Conservation (phyloP, 2,888 invertebrate species). For the Coremacera marginata region DNA sequence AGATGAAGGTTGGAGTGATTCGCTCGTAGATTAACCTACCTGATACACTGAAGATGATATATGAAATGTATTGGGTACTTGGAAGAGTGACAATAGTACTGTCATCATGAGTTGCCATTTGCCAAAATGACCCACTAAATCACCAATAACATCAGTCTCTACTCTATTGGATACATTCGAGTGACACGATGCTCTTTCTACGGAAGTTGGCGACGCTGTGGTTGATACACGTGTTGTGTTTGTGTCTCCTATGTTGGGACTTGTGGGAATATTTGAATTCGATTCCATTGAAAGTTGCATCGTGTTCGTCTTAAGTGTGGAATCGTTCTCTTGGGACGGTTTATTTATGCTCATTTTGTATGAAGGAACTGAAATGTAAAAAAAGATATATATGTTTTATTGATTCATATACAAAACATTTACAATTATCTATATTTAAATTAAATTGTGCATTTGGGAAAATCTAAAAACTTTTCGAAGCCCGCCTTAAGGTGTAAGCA, state of each 20-base stretch:
- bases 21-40: slow-evolving; percentile 68
- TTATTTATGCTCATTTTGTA: slow-evolving; percentile 66
- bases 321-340: slow-evolving; percentile 61
- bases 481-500: too few species aligned
- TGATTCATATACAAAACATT: neutral
- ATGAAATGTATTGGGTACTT: slow-evolving; percentile 85
- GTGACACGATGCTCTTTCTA: slow-evolving; percentile 32
- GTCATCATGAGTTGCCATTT: slow-evolving; percentile 83
- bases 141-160: slow-evolving; percentile 76
- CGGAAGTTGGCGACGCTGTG: slow-evolving; percentile 37
- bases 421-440: too few species aligned
- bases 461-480: too few species aligned
- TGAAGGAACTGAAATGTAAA: slow-evolving; percentile 57
- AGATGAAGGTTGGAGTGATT: neutral
- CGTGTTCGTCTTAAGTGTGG: slow-evolving; percentile 24
- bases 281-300: slow-evolving; percentile 37
- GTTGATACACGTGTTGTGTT: slow-evolving; percentile 39
- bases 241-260: too few species aligned
- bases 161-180: slow-evolving; percentile 58
- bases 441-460: too few species aligned
- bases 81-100: slow-evolving; percentile 80
- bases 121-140: slow-evolving; percentile 80
- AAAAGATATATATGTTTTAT: neutral
- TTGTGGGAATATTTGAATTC: slow-evolving; percentile 42
- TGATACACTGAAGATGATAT: slow-evolving; percentile 83